Base-by-base conservation (phyloP, 2,797 vertebrate genomes). In the Pelodytes ibericus region DNA sequence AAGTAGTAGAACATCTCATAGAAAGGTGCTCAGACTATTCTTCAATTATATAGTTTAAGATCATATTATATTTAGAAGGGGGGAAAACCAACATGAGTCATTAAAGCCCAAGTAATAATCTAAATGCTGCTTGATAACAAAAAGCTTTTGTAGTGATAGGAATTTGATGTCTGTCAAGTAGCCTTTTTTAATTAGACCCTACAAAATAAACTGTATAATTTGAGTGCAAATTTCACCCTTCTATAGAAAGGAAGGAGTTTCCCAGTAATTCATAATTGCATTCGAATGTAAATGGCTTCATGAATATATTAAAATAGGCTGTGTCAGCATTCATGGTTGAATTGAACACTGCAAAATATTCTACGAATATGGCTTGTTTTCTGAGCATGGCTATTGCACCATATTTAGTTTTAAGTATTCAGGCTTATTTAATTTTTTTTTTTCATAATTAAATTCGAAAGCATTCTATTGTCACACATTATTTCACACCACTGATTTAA, bases 301-400 rank as follows among this genome's bases (percentile, higher is more conserved):
- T 83, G 86, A 90, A 88, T 87, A 83, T 85, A 88, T 89, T 90
- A 90, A 90, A 90, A 90, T 83, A 80, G 72, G 82, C 85, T 6
- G 61, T 27, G 82, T 88, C 90, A 88, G 89, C 88, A 74, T 80
- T 86, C 83, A 80, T 39, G 64, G 82, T 47, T 80, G 2, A 82
- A 70, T 78, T 77, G 86, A 84, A 80, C 82, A 84, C 84, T 85
- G 82, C 81, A 79, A 83, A 85, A 87, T 81, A 86, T 71, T 79
- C 64, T 83, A 82, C 72, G 81, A 83, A 84, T 85, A 85, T 84
- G 66, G 64, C 82, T 86, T 85, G 82, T 78, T 86, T 86, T 84
- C 83, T 81, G 83, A 81, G 84, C 83, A 75, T 75, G 78, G 83
- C 85, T 77, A 83, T 66, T 75, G 81, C 71, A 84, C 84, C 84